Evolutionary conservation across 2,113 vertebrate species (phyloP).

Genomic region (Mesembrinibis cayennensis): DNA sequence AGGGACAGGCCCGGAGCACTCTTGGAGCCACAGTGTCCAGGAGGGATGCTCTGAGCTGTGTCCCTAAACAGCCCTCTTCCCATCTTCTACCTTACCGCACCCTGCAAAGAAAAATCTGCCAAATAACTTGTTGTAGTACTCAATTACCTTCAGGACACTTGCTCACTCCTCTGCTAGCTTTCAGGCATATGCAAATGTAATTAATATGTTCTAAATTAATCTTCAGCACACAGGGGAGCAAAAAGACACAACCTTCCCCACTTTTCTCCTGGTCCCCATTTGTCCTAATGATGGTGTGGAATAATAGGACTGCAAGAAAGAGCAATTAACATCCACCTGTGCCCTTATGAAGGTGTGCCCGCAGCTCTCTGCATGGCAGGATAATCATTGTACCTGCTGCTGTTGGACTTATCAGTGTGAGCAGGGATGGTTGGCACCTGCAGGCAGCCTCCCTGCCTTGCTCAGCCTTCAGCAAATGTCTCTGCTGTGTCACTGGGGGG

Average conservation of each 20-base stretch:
- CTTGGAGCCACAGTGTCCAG: not conserved
- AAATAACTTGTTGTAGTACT: not conserved
- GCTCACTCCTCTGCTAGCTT: not conserved
- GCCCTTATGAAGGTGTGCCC: not conserved
- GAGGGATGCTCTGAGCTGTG: not conserved
- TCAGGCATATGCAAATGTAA: constrained; percentile 49
- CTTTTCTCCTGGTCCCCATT: not conserved
- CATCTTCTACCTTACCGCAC: not conserved
- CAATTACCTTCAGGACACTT: not conserved
- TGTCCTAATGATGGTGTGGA: not conserved
- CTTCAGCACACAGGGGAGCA: not conserved
- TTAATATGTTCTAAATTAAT: constrained; percentile 57
- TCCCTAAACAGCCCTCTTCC: not conserved
- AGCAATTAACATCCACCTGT: not conserved
- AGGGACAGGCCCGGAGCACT: not conserved
- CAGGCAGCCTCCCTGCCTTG: not conserved
- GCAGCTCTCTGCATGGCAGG: not conserved
- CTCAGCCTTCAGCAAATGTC: not conserved
- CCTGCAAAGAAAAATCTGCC: not conserved
- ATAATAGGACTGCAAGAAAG: not conserved
- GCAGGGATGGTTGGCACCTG: not conserved
- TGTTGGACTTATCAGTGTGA: not conserved
- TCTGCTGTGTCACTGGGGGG: not conserved
- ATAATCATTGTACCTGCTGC: not conserved
- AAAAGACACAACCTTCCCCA: not conserved